Conservation (phyloP, 1,140 invertebrate genomes). For the Penaeus japonicus region DNA sequence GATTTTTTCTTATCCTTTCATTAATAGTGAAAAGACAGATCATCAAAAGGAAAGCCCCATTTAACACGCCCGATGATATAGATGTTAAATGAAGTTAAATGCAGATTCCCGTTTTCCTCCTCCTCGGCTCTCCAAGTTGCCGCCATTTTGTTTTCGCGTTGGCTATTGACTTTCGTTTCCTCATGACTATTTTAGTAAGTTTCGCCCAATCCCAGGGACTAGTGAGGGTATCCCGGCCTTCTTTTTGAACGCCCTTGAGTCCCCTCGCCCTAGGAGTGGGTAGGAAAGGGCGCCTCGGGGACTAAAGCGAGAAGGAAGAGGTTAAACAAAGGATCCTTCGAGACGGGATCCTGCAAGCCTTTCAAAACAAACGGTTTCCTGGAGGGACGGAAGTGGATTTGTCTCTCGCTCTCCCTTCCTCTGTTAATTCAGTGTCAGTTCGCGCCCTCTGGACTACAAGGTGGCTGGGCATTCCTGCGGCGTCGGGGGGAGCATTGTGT, state of each 20-base stretch:
- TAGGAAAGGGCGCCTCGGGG: background rate
- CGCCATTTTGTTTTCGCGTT: slow-evolving; percentile 53
- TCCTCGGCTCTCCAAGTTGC: slow-evolving; percentile 17
- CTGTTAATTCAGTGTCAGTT: background rate
- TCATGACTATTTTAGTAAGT: slow-evolving; percentile 53
- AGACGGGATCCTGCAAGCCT: slow-evolving; percentile 2
- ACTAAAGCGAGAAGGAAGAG: background rate
- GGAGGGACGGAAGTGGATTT: slow-evolving; percentile 40
- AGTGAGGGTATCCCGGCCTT: slow-evolving; percentile 3
- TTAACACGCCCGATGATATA: background rate
- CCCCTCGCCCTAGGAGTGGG: background rate
- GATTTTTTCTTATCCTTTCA: too few relatives aligned
- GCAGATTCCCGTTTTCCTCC: slow-evolving; percentile 27
- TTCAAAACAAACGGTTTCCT: slow-evolving; percentile 55
- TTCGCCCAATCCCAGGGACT: slow-evolving; percentile 6
- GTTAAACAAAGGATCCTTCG: slow-evolving; percentile 36
- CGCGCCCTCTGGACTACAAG: too few relatives aligned
- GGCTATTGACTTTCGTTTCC: slow-evolving; percentile 54
- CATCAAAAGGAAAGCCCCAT: background rate
- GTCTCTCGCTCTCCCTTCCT: background rate
- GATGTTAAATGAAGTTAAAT: slow-evolving; percentile 21
- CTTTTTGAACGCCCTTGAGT: slow-evolving; percentile 9
- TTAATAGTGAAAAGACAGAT: too few relatives aligned
- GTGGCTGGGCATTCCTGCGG: too few relatives aligned
- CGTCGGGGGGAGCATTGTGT: too few relatives aligned